Base-by-base conservation (phyloP, 2,113 vertebrate genomes). In the Tretioscincus oriximinensis region DNA sequence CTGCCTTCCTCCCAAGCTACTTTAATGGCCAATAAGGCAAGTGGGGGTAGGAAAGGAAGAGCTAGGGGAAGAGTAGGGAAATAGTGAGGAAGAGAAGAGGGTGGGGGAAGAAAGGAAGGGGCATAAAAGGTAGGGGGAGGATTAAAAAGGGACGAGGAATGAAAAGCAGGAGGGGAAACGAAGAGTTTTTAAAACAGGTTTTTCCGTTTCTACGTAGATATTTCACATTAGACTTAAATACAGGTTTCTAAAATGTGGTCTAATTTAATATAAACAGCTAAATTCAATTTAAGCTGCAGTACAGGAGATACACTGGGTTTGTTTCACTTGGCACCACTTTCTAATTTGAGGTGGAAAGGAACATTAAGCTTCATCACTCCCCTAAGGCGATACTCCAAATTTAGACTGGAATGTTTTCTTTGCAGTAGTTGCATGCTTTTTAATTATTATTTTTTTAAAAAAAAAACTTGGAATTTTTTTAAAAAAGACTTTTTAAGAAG, bases 381-480 rank as follows among this genome's bases (percentile, higher is more conserved):
- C 81, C 47, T 71, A 84, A 84, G 87, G 49, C 67, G 80, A 80
- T 41, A 84, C 49, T 81, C 80, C 71, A 85, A 69, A 29, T 83
- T 86, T 80, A 83, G 68, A 16, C 31, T 85, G 84, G 73, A 86
- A 78, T 83, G 60, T 78, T 85, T 89, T 63, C 77, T 81, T 71
- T 71, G n/a, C 65, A 72, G n/a, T 45, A 72, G n/a, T 51, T 51
- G 16, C 63, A 41, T 1, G 9, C 31, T 49, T 65, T n/a, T n/a
- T n/a, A n/a, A n/a, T n/a, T n/a, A n/a, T n/a, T n/a, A n/a, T n/a
- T n/a, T n/a, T n/a, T n/a, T n/a, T n/a, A n/a, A n/a, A n/a, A n/a
- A n/a, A n/a, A 58, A 74, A 7, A 54, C 9, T 28, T 1, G 9
- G n/a, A 41, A n/a, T 28, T 76, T 12, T 2, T 12, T 35, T 28